A percentile compares a stretch with the other conserved stretches of the same genome.
These are phyloP conservation scores for Ictidomys tridecemlineatus DNA, from an alignment of 2,113 vertebrate genomes.

Conservation along the genomic window DNA sequence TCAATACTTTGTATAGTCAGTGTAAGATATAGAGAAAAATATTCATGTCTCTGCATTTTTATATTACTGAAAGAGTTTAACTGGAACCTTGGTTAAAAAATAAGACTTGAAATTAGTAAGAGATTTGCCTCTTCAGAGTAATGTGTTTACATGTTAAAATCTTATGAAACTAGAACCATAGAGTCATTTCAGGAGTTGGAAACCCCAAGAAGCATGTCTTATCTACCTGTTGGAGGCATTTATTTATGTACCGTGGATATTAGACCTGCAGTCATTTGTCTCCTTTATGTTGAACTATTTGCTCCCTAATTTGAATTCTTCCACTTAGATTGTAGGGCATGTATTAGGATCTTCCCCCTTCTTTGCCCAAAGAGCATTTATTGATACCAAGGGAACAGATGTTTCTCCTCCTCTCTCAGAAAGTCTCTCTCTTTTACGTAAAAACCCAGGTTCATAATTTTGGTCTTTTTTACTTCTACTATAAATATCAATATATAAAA, in stretches of 20 bases:
- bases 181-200: background rate
- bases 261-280: background rate
- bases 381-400: background rate
- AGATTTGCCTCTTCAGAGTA: background rate
- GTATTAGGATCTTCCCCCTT: background rate
- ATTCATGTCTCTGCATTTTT: background rate
- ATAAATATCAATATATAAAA: background rate
- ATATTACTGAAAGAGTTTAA: slow-evolving; percentile 3
- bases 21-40: background rate
- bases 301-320: background rate
- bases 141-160: background rate
- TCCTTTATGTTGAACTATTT: background rate
- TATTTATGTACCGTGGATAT: background rate
- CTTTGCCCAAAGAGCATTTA: background rate
- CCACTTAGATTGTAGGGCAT: background rate
- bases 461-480: background rate
- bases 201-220: background rate
- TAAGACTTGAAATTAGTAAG: background rate
- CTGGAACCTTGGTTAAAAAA: background rate
- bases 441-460: background rate
- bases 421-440: background rate
- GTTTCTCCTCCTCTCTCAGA: background rate
- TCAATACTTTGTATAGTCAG: background rate
- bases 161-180: background rate
- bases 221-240: background rate